phyloP scores from a whole-genome alignment of 2,888 invertebrate genomes.

The Seira musarum region DNA sequence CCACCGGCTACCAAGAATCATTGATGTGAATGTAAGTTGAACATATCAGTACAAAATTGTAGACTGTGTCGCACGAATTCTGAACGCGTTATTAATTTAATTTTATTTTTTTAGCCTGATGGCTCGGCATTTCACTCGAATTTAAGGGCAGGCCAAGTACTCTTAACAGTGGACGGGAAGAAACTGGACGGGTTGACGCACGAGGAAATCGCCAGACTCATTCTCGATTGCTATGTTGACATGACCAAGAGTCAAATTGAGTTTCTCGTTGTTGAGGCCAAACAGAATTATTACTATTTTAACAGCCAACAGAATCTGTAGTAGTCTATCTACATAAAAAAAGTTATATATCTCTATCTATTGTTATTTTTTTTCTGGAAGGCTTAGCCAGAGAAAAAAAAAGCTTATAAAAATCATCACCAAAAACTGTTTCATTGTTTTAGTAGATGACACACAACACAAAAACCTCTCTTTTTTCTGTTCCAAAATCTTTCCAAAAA shows the following conservation, averaged over 20 bases:
- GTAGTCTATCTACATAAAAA: background rate
- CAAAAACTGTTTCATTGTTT: background rate
- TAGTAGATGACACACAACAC: too few relatives aligned
- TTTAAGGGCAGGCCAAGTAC: conserved; percentile 93
- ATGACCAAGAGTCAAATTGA: conserved; percentile 91
- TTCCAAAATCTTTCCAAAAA: too few relatives aligned
- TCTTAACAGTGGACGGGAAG: conserved; percentile 90
- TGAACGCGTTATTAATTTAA: conserved; percentile 21
- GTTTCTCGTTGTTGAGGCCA: conserved; percentile 93
- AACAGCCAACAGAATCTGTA: conserved; percentile 31
- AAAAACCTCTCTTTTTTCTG: background rate
- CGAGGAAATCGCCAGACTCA: conserved; percentile 91
- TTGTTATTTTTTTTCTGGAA: background rate
- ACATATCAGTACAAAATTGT: background rate
- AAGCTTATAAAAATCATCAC: conserved; percentile 9
- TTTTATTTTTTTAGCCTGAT: conserved; percentile 81
- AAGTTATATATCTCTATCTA: background rate
- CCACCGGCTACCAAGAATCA: conserved; percentile 94
- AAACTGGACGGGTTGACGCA: conserved; percentile 83
- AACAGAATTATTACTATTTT: conserved; percentile 71
- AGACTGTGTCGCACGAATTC: conserved; percentile 13
- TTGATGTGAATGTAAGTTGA: conserved; percentile 92
- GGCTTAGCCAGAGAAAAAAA: background rate
- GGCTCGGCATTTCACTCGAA: conserved; percentile 95
- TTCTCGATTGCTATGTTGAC: conserved; percentile 94